These are phyloP conservation scores for Odontophorus gujanensis DNA, from an alignment of 2,113 vertebrate species.

Conservation along the genomic window DNA sequence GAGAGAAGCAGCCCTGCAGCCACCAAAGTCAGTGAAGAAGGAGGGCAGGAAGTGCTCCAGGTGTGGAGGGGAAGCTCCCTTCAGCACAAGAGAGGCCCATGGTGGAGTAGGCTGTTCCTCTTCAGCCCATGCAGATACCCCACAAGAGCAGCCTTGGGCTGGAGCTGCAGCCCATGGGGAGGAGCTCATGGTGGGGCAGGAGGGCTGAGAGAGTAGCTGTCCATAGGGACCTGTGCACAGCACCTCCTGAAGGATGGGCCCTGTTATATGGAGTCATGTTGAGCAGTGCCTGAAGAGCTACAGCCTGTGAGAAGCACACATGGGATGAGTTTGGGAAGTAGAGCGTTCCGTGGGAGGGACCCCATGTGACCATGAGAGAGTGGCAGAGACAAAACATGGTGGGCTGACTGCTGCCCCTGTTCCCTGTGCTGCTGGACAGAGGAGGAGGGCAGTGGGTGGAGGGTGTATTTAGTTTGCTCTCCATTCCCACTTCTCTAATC, in stretches of 20 bases:
- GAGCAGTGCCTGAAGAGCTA: neutral
- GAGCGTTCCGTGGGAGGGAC: no score
- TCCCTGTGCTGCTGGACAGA: neutral
- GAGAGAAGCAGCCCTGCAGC: neutral
- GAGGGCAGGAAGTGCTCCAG: neutral
- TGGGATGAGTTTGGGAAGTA: no score
- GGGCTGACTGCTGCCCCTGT: neutral
- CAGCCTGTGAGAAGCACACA: neutral
- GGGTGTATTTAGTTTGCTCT: neutral
- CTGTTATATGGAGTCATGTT: neutral
- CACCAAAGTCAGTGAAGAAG: neutral
- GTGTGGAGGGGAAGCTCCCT: neutral
- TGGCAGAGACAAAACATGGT: no score
- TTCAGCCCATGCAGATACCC: neutral
- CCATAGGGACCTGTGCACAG: neutral
- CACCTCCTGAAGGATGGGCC: no score
- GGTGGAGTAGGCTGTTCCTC: neutral
- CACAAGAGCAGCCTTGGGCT: neutral
- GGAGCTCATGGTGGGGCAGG: neutral
- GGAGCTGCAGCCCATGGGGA: neutral
- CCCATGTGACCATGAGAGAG: neutral
- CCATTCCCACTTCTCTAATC: neutral
- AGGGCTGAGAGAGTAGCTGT: neutral
- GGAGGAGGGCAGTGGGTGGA: neutral
- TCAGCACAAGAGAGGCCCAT: neutral